Evolutionary conservation across 2,888 invertebrate species (phyloP).

Genomic region (Pecten maximus): DNA sequence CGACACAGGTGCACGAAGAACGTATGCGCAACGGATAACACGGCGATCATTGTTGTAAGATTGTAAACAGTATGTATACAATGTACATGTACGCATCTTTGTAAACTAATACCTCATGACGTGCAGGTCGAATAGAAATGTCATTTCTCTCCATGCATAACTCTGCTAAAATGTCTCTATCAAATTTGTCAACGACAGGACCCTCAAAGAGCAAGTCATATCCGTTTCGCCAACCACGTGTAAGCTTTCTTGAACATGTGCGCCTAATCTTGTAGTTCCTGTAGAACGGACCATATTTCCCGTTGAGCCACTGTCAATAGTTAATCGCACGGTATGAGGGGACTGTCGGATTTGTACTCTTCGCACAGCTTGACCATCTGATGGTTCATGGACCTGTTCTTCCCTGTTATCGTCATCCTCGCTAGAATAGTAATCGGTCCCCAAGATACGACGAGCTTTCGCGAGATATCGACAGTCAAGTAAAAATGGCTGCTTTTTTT

Average conservation of each 20-base stretch:
- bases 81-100: too few relatives aligned
- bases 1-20: conserved; percentile 4
- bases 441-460: not conserved
- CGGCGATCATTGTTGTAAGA: not conserved
- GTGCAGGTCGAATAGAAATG: conserved; percentile 36
- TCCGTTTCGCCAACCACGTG: conserved; percentile 16
- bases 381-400: not conserved
- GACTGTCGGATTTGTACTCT: conserved; percentile 37
- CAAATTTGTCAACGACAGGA: conserved; percentile 44
- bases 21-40: conserved; percentile 23
- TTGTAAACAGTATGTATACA: not conserved
- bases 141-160: conserved; percentile 48
- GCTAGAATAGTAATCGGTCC: not conserved
- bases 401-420: not conserved
- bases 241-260: not conserved
- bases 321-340: not conserved
- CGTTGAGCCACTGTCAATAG: not conserved
- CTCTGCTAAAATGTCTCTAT: conserved; percentile 40
- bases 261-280: not conserved
- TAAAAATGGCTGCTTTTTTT: not conserved
- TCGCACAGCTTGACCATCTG: not conserved
- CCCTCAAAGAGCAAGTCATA: conserved; percentile 41
- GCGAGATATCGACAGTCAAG: not conserved
- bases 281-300: conserved; percentile 18
- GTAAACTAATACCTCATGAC: not conserved